These are phyloP conservation scores for Actenoides hombroni DNA, from an alignment of 2,113 vertebrate genomes.

Conservation along the genomic window DNA sequence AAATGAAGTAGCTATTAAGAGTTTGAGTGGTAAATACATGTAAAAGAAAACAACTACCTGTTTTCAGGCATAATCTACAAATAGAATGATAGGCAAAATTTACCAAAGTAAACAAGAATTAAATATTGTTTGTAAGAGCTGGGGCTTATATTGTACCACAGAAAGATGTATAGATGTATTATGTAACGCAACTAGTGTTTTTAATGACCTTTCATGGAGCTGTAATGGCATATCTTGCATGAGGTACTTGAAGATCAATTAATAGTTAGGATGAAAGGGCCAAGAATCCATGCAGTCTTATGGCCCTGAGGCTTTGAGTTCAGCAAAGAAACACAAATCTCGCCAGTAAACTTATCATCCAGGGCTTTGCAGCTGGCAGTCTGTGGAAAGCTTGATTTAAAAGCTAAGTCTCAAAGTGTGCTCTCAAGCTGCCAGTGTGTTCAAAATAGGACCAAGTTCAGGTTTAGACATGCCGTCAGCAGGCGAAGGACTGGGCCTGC, in stretches of 20 bases:
- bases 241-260: slow-evolving; percentile 5
- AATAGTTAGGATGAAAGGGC: slow-evolving; percentile 8
- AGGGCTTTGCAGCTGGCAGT: slow-evolving; percentile 38
- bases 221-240: not conserved
- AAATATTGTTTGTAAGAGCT: not conserved
- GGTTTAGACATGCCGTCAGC: slow-evolving; percentile 40
- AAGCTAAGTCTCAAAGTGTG: slow-evolving; percentile 22
- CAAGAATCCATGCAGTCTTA: not conserved
- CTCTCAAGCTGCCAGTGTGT: not conserved
- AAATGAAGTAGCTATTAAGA: slow-evolving; percentile 19
- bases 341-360: slow-evolving; percentile 41
- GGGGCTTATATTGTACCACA: not conserved
- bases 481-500: slow-evolving; percentile 50
- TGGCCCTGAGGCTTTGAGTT: not conserved
- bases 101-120: not conserved
- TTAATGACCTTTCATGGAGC: not conserved
- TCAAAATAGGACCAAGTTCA: slow-evolving; percentile 35
- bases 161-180: not conserved
- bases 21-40: not conserved
- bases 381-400: slow-evolving; percentile 47
- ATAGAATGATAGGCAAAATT: not conserved
- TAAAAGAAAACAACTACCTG: not conserved
- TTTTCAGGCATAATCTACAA: not conserved
- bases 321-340: slow-evolving; percentile 29
- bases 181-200: not conserved